Evolutionary conservation across 2,888 invertebrate genomes (phyloP), one percentile per base, ranked within the genome.

Genomic region (Tetheella fluctuosa): DNA sequence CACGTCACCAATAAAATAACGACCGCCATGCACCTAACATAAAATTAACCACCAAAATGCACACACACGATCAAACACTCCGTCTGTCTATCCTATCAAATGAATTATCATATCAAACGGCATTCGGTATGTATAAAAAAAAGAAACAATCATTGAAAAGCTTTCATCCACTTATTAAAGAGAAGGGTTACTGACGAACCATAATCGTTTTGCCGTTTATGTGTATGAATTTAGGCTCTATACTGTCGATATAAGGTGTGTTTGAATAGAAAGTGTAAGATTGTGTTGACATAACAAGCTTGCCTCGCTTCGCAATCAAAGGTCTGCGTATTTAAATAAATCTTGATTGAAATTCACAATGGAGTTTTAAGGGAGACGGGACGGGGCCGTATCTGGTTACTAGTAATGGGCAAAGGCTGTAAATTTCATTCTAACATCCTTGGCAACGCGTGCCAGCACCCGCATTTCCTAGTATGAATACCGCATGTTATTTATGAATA

Each of bases 41-140:
- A 79, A 85, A 85, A 83, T 82, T 75, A 77, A 75, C 76, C 77
- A 74, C 80, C 75, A 76, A 81, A 85, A 89, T 90, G 90, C 90
- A 80, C 78, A 73, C 83, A 80, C 90, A 90, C 88, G 89, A 74
- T 76, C 79, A 73, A 74, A 72, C 71, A 69, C 73, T 66, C 67
- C 59, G 63, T 60, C 55, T 54, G 28, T 57, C 82, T 85, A 86
- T 88, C 86, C 89, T 85, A 86, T 89, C 89, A 91, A 78, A 78
- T 65, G 77, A 88, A 91, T 91, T 91, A 91, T 89, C 91, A 91
- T 91, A 91, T 89, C 91, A 91, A 91, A 91, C 90, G 85, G 78
- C 74, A 84, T 76, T 80, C 84, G 83, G 48, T 20, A 48, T n/a
- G 55, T 55, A 55, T 34, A 37, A 23, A 34, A 89, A 88, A 80